Evolutionary conservation across 92 coral and sea anemone species (phyloP), one percentile per base, ranked within the genome.

Genomic region (Phymanthus crucifer): DNA sequence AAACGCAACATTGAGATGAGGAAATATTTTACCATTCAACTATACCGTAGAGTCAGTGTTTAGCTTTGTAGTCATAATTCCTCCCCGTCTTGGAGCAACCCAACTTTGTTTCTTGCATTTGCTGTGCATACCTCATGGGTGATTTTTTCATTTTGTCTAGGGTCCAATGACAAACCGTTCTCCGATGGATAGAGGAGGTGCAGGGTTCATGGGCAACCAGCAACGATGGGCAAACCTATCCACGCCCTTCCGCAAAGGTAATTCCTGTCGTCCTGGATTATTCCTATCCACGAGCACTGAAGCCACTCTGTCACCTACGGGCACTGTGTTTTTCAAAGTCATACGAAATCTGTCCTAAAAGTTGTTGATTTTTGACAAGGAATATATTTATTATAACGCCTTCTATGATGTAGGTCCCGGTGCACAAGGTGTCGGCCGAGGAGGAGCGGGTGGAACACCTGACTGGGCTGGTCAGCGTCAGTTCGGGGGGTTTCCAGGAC

Each of bases 401-500:
- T 37, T 38, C 0, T 58, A 17, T 47, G 38, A n/a, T 73, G 26
- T 75, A 95, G 97, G 94, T 29, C 93, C 94, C 18, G 90, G 90
- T 52, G 86, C 91, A 83, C 91, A 85, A 72, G 90, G 87, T 61
- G 86, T 89, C 31, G 91, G 91, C 11, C 83, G 90, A 65, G 90
- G 97, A 6, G 96, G 96, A 26, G 64, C 64, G 29, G 64, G 64
- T 8, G 88, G 83, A 68, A 87, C 89, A 32, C 94, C 94, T 3
- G 92, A 90, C 77, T 95, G 99, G 99, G 87, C 83, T 29, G 87
- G 85, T 70, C 99, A 90, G 38, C 97, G 97, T 10, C 92, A 88
- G 74, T 87, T 90, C 18, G 93, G 93, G 29, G 94, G 96, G 33
- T 95, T 95, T 70, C 91, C 97, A 31, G 99, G 94, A 38, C 98